Base-by-base conservation (phyloP, 2,797 vertebrate genomes). In the Tamandua tetradactyla region DNA sequence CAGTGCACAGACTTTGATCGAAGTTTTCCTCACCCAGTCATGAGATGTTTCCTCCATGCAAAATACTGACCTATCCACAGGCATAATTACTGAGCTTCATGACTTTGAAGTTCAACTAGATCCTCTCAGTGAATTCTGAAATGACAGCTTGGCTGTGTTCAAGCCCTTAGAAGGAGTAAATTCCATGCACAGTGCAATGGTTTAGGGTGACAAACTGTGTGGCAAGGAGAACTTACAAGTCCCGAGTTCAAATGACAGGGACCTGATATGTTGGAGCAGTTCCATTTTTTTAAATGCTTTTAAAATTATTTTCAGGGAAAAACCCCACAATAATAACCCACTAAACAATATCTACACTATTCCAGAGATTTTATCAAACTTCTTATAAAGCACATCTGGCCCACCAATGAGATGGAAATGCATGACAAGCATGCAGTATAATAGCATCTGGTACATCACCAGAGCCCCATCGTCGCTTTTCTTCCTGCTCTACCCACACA, bases 61-160 rank as follows among this genome's bases (percentile, higher is more conserved):
- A 87, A 97, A 94, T 94, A 96, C 68, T 91, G 80, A 76, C 92
- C 89, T 94, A 69, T 94, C 75, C 40, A 95, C 93, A 97, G 97
- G 64, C 66, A 20, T 80, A 78, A 82, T 91, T 72, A 95, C 89
- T 44, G 93, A 91, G 87, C 74, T 95, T 59, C 78, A 95, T 96
- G 94, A 75, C 52, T 57, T 44, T 17, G 79, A 94, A 93, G 75
- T 83, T 47, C 57, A 95, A 80, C 95, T 94, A 93, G 96, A 94
- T 91, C 97, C 98, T 66, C 97, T 97, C 78, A 95, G 96, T 71
- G 95, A 97, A 96, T 96, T 97, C 92, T 89, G 93, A 96, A 94
- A 96, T 96, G 97, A 95, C 94, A 96, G 96, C 96, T 97, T 98
- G 96, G 97, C 97, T 97, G 92, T 42, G 68, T 95, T 82, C 96